Evolutionary conservation across 92 coral and sea anemone species (phyloP), one percentile per base, ranked within the genome.

Genomic region (Micromussa lordhowensis): DNA sequence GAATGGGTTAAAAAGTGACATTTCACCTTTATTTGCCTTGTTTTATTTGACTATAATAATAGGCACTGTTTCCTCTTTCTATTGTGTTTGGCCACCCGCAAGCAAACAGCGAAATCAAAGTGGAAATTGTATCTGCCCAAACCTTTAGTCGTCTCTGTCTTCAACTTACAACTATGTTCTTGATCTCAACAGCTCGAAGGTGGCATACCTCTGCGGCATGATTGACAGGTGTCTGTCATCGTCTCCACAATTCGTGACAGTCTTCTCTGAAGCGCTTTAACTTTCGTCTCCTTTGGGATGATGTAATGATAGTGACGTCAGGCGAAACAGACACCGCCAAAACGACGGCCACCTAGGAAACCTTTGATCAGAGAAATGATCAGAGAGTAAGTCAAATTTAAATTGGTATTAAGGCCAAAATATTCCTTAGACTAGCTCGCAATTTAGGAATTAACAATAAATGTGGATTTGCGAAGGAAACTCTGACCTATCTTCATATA

Each of bases 51-150:
- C 66, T 69, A 26, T 44, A 49, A 70, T 29, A 70, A 82, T 22
- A 69, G 4, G 9, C 15, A 19, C 28, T 44, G 31, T 69, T 68
- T 82, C 86, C 86, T 77, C 5, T 82, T 29, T 68, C 8, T 82
- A n/a, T 34, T 48, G 36, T 28, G 40, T 82, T 69, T 17, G 86
- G 57, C 86, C 86, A 82, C 86, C 30, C 77, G 48, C 49, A 44
- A 28, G 75, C 64, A 29, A 44, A 17, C 24, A 49, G 63, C 57
- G 21, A 63, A 40, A 81, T 5, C 77, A 82, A 19, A 2, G 21
- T 7, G 66, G 64, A 18, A 58, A 58, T 22, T 18, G 24, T 58
- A 18, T 18, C n/a, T 15, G 38, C 31, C 30, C 10, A 34, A 68
- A 15, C 7, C 69, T 35, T 24, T 58, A 57, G 40, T 44, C 28